Percentiles rank a stretch among this genome's conserved stretches.
phyloP scores from a whole-genome alignment of 2,888 invertebrate species.

The Neoaliturus tenellus region DNA sequence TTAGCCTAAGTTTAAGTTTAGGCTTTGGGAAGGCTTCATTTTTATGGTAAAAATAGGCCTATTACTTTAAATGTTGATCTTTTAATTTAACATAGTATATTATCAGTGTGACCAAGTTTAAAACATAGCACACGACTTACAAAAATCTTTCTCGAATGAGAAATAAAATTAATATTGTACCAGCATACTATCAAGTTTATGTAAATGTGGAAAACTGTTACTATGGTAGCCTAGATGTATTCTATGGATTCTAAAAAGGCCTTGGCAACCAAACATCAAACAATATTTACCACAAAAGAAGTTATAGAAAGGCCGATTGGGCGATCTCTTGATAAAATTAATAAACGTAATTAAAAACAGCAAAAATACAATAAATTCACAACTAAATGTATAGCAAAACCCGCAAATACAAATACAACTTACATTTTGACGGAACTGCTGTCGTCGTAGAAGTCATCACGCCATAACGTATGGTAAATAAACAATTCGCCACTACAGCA shows the following conservation, averaged over 20 bases:
- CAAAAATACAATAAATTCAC: not conserved
- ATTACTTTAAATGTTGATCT: too few species aligned
- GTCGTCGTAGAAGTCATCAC: conserved; percentile 53
- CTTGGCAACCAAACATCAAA: conserved; percentile 40
- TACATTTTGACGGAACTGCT: conserved; percentile 53
- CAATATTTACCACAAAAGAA: not conserved
- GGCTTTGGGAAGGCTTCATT: too few species aligned
- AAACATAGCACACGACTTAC: too few species aligned
- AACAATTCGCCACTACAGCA: conserved; percentile 37
- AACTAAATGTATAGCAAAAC: not conserved
- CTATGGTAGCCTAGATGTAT: not conserved
- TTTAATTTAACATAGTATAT: too few species aligned
- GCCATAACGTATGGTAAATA: conserved; percentile 54
- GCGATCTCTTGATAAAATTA: not conserved
- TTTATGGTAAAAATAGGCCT: too few species aligned
- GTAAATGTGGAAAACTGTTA: conserved; percentile 25
- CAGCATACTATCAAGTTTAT: too few species aligned
- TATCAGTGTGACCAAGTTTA: too few species aligned
- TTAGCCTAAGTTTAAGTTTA: too few species aligned
- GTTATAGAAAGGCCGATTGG: not conserved
- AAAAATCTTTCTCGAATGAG: too few species aligned
- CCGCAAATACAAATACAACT: conserved; percentile 25
- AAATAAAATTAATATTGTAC: too few species aligned
- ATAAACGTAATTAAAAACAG: not conserved
- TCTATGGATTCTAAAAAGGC: conserved; percentile 35